Percentiles rank a stretch among this genome's conserved stretches.
phyloP scores from a whole-genome alignment of 2,113 vertebrate species.

The Pollimyrus isidori region DNA sequence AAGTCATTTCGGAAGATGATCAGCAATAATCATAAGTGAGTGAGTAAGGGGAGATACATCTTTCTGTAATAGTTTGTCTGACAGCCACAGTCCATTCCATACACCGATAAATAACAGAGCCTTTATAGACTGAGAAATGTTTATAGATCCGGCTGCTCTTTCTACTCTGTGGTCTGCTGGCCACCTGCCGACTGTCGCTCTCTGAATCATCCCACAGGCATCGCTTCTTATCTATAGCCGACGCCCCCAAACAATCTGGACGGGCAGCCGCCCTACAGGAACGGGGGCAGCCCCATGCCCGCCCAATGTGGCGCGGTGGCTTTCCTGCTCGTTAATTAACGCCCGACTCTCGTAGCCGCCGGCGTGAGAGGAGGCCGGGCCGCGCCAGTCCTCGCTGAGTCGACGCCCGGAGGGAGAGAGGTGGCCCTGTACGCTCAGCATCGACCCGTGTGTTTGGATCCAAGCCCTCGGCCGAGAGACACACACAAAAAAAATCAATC shows the following conservation, averaged over 20 bases:
- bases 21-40: constrained; percentile 80
- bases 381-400: not conserved
- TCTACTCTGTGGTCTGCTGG: not conserved
- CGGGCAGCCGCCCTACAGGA: not conserved
- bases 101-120: constrained; percentile 42
- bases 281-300: not conserved
- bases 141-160: constrained; percentile 27
- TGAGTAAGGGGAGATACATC: constrained; percentile 54
- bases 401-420: not conserved
- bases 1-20: constrained; percentile 68
- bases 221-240: not conserved
- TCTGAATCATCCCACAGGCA: not conserved
- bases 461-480: constrained; percentile 35
- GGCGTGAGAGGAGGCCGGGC: not conserved
- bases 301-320: not conserved
- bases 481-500: constrained; percentile 35
- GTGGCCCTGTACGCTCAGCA: not conserved
- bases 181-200: not conserved
- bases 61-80: constrained; percentile 37
- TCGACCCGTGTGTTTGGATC: constrained; percentile 43
- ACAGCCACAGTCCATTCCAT: constrained; percentile 27
- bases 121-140: constrained; percentile 55
- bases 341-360: not conserved
- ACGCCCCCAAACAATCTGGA: not conserved
- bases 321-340: not conserved